Evolutionary conservation across 1,140 invertebrate genomes (phyloP), one percentile per base, ranked within the genome.

Genomic region (Pseudomyrmex pallidus): DNA sequence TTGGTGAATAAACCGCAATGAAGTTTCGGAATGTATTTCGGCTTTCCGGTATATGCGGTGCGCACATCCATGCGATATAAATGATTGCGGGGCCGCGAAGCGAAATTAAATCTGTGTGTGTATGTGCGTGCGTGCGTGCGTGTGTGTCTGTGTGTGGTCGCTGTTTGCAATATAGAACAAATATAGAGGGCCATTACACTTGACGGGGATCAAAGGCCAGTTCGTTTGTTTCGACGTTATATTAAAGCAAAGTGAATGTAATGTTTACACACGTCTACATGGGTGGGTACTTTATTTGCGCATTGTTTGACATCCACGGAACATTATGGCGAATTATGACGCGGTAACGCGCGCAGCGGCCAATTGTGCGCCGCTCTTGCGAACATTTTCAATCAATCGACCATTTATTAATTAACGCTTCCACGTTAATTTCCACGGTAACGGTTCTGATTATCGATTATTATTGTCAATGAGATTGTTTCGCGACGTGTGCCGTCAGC

Each of bases 131-230:
- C 35, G 35, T 5, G 35, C 0, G 35, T 1, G 35, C 5, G 35
- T 5, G 35, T 0, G 35, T 3, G 35, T n/a, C n/a, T 5, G 5
- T 35, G 35, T 35, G 35, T 35, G 35, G 61, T 66, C 74, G 52
- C 48, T 76, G 61, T 76, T 76, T 76, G 66, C 74, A 62, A 76
- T 76, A 63, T 54, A 66, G 74, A 76, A 48, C 74, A 76, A 76
- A 76, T 76, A 76, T 52, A 76, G 74, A 52, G 48, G 52, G 35
- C 22, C 22, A 20, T 74, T 74, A 61, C 72, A 61, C 20, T 61
- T 74, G 35, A 44, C 46, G 46, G 15, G 61, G 74, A 76, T 76
- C 74, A 76, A 76, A 76, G 61, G 74, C 74, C 22, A 52, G 59
- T 44, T 48, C 61, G 35, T 66, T 76, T 76, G 61, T 76, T 76